A percentile compares a stretch with the other conserved stretches of the same genome.
These are phyloP conservation scores for Pandemis cinnamomeana DNA, from an alignment of 2,888 invertebrate species.

Conservation along the genomic window DNA sequence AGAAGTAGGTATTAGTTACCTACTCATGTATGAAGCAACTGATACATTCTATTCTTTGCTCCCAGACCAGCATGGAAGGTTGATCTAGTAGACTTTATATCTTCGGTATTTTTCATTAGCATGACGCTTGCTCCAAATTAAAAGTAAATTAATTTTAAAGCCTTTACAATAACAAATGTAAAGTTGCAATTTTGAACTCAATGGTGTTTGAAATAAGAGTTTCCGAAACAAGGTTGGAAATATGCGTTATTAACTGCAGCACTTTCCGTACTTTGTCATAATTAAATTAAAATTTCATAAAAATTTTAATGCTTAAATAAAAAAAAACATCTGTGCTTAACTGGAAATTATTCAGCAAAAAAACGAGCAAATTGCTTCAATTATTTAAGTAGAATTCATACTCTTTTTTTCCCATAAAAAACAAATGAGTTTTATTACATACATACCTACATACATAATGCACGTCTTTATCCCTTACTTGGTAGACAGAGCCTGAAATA, in stretches of 20 bases:
- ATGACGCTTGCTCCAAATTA: not conserved
- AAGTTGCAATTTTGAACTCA: not conserved
- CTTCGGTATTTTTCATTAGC: constrained; percentile 8
- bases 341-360: too few relatives aligned
- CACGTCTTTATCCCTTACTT: too few relatives aligned
- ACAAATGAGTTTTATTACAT: too few relatives aligned
- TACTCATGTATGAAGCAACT: too few relatives aligned
- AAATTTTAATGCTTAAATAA: not conserved
- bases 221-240: not conserved
- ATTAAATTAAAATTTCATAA: constrained; percentile 5
- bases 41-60: too few relatives aligned
- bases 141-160: not conserved
- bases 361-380: too few relatives aligned
- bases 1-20: too few relatives aligned
- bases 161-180: not conserved
- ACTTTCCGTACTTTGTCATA: not conserved
- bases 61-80: too few relatives aligned
- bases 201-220: not conserved
- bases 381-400: too few relatives aligned
- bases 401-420: too few relatives aligned
- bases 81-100: not conserved
- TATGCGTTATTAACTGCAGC: not conserved
- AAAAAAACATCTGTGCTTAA: not conserved
- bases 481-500: too few relatives aligned
- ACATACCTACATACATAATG: too few relatives aligned